Conservation (phyloP, 2,113 vertebrate species). For the Megalops atlanticus region DNA sequence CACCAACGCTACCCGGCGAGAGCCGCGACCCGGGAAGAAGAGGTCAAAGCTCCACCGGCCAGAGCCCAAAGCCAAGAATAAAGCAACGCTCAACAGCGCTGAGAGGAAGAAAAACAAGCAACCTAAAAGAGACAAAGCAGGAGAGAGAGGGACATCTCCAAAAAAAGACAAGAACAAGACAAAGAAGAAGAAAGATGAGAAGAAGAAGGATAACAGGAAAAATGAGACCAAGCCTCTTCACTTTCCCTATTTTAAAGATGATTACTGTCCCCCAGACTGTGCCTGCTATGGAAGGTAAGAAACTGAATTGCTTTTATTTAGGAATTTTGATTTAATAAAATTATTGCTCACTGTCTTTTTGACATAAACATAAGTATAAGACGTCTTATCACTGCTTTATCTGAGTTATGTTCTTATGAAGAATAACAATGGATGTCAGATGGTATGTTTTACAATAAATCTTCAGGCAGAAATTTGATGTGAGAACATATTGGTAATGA, state of each 20-base stretch:
- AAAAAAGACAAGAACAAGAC: constrained; percentile 33
- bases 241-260: constrained; percentile 61
- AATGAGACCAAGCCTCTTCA: constrained; percentile 23
- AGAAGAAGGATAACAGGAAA: constrained; percentile 42
- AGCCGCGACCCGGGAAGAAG: constrained; percentile 5
- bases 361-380: no score
- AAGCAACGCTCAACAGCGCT: background rate
- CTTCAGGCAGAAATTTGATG: background rate
- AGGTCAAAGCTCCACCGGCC: constrained; percentile 20
- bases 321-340: background rate
- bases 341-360: background rate
- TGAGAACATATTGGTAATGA: background rate
- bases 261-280: constrained; percentile 62
- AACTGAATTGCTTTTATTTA: background rate
- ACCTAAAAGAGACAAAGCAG: constrained; percentile 34
- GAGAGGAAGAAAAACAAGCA: constrained; percentile 32
- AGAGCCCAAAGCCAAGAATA: background rate
- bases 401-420: background rate
- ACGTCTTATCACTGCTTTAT: no score
- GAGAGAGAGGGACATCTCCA: background rate
- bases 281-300: constrained; percentile 62
- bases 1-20: constrained; percentile 8
- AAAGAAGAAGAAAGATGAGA: constrained; percentile 32
- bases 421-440: background rate
- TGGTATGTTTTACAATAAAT: background rate